Evolutionary conservation across 2,797 vertebrate genomes (phyloP), one percentile per base, ranked within the genome.

Genomic region (Ataeniobius toweri): DNA sequence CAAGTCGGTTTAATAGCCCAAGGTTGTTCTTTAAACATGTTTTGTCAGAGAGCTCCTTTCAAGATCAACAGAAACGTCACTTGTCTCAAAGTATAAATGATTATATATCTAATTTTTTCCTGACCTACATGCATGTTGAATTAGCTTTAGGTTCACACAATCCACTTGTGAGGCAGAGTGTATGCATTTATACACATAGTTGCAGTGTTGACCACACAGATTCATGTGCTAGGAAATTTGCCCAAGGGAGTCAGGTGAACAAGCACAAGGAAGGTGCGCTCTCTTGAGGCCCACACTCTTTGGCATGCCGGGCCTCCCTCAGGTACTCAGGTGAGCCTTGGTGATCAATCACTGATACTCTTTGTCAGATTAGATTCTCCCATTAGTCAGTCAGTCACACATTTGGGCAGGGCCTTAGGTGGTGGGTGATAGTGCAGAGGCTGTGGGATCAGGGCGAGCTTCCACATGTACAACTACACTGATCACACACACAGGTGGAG

Each of bases 401-500:
- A 87, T 70, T 82, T 79, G 86, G 82, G 78, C 75, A 89, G 89
- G 80, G 91, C 93, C 93, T 92, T 88, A 83, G 94, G 94, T 94
- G 90, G 78, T 92, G 85, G 92, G 88, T 92, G 93, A 92, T 89
- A 80, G 92, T 88, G 91, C 89, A 90, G 82, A 84, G 90, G 86
- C 91, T 90, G 85, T 91, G 89, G 83, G 89, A 94, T 93, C 90
- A 91, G 88, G 90, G 83, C 93, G 81, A 92, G 93, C 92, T 91
- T 89, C 86, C 90, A 94, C 93, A 94, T 89, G 93, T 89, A 88
- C 86, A 88, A 83, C 86, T 91, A 90, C 87, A 90, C 89, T 91
- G 90, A 94, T 93, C 92, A 89, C 86, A 91, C 85, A 92, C 93
- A 91, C 92, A 93, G 93, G 91, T 92, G 91, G 90, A 92, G 91